These are phyloP conservation scores for Microchrysa polita DNA, from an alignment of 2,888 invertebrate species.

Conservation along the genomic window DNA sequence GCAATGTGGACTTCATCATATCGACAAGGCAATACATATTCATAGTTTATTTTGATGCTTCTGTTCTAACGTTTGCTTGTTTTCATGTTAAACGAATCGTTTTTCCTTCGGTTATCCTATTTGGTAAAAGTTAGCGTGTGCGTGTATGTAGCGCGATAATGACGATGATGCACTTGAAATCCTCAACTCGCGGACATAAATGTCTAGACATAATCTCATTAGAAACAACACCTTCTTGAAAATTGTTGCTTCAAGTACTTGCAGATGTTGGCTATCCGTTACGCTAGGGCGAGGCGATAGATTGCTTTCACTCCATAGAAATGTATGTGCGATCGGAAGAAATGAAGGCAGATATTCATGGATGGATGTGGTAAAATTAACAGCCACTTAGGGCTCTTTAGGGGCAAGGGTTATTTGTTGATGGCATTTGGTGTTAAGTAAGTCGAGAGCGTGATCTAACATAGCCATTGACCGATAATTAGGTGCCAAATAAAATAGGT, in stretches of 20 bases:
- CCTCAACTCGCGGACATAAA: conserved; percentile 3
- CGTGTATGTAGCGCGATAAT: background rate
- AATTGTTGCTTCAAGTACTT: conserved; percentile 24
- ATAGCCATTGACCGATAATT: too few species aligned
- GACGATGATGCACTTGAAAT: background rate
- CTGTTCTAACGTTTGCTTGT: conserved; percentile 20
- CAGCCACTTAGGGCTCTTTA: conserved; percentile 24
- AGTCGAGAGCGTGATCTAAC: too few species aligned
- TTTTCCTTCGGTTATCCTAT: conserved; percentile 5
- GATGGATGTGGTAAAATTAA: background rate
- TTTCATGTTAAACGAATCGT: background rate
- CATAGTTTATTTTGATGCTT: conserved; percentile 38
- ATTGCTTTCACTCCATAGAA: background rate
- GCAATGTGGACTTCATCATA: conserved; percentile 39
- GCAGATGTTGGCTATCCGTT: conserved; percentile 34
- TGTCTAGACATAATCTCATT: conserved; percentile 39
- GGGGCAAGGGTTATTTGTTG: conserved; percentile 2
- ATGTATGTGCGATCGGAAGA: background rate
- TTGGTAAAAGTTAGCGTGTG: background rate
- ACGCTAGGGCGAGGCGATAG: conserved; percentile 26
- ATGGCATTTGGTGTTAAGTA: too few species aligned
- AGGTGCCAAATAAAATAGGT: too few species aligned
- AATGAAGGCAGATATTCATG: background rate
- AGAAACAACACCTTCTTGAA: conserved; percentile 37
- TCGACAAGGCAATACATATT: conserved; percentile 20